Conservation (phyloP, 2,113 vertebrate genomes). For the Carollia perspicillata region DNA sequence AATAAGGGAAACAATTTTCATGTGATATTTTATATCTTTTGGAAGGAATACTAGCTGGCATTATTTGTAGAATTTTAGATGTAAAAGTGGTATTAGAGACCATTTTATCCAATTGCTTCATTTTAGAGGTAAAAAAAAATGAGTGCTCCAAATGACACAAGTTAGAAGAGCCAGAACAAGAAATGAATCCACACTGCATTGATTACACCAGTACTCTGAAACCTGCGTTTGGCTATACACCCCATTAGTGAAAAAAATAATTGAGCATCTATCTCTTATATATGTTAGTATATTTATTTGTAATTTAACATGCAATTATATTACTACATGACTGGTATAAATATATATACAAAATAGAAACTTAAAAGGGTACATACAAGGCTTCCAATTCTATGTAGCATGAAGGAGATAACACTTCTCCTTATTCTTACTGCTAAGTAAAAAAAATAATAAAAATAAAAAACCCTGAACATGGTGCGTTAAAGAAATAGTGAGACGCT, state of each 20-base stretch:
- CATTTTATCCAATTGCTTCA: neutral
- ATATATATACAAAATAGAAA: neutral
- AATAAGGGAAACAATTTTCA: neutral
- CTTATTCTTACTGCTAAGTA: neutral
- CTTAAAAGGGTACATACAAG: neutral
- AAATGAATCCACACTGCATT: neutral
- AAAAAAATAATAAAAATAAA: neutral
- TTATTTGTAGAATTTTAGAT: neutral
- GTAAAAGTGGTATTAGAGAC: neutral
- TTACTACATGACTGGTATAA: neutral
- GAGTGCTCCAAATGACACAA: neutral
- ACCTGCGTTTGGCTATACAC: neutral
- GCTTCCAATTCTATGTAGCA: neutral
- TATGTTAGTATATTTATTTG: neutral
- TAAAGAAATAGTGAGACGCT: neutral
- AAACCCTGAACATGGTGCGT: neutral
- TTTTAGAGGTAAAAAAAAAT: neutral
- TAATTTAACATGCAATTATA: neutral
- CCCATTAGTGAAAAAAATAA: neutral
- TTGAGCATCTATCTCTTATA: neutral
- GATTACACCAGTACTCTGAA: neutral
- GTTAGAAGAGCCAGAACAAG: neutral
- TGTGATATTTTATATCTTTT: neutral
- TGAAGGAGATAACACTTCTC: neutral
- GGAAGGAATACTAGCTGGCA: neutral